Conservation (phyloP, 2,113 vertebrate genomes). For the Alosa alosa region DNA sequence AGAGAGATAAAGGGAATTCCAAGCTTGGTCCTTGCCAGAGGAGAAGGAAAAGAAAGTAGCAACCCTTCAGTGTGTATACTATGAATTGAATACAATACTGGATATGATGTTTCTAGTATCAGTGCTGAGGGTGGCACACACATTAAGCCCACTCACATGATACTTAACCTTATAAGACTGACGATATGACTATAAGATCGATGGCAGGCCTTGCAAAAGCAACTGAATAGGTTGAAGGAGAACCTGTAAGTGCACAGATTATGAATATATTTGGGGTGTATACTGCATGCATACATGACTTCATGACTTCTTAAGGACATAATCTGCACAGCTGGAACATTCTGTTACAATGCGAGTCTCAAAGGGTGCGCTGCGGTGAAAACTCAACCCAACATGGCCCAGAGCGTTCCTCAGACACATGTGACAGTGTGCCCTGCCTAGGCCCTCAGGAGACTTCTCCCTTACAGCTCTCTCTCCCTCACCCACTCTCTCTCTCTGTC, state of each 20-base stretch:
- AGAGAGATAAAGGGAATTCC: too few species aligned
- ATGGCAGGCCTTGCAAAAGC: neutral
- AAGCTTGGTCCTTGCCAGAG: too few species aligned
- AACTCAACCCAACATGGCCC: neutral
- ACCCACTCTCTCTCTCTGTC: neutral
- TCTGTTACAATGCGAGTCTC: neutral
- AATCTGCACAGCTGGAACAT: neutral
- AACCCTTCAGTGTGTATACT: too few species aligned
- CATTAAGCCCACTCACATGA: too few species aligned
- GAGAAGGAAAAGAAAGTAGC: too few species aligned
- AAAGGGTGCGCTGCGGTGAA: neutral
- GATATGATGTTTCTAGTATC: neutral
- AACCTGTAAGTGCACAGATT: neutral
- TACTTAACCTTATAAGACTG: too few species aligned
- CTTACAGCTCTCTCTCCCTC: slow-evolving; percentile 3
- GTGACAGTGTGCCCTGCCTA: slow-evolving; percentile 18
- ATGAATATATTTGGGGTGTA: neutral
- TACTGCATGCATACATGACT: neutral
- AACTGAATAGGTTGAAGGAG: neutral
- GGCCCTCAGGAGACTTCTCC: slow-evolving; percentile 4
- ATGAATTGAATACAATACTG: neutral
- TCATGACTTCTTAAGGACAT: neutral
- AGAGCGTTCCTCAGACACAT: neutral
- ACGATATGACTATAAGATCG: too few species aligned
- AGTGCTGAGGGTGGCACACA: neutral